Evolutionary conservation across 2,113 vertebrate species (phyloP).

Genomic region (Rallus limicola): DNA sequence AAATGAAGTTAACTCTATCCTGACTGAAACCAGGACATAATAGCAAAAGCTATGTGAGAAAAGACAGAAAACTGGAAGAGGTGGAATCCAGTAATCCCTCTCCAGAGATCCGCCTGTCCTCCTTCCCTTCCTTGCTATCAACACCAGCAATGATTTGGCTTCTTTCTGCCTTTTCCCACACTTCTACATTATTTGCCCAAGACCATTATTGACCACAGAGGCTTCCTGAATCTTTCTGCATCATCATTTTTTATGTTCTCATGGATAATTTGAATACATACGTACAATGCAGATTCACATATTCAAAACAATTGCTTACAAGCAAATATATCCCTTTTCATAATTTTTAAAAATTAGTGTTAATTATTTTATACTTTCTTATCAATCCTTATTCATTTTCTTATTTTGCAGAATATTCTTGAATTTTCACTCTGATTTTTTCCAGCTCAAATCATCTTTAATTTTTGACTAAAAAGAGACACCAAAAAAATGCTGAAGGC

Average conservation of each 20-base stretch:
- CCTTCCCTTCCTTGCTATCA: background rate
- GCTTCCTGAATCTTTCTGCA: slow-evolving; percentile 26
- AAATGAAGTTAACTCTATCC: too few species aligned
- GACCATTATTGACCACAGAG: background rate
- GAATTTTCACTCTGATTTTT: background rate
- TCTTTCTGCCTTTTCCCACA: slow-evolving; percentile 25
- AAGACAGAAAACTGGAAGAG: background rate
- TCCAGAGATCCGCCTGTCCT: background rate
- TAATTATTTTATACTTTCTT: background rate
- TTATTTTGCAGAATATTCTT: background rate
- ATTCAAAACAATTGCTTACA: background rate
- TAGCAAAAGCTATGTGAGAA: background rate
- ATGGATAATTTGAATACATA: background rate
- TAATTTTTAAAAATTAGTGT: background rate
- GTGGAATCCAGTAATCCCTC: background rate
- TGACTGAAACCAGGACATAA: too few species aligned
- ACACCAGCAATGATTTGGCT: background rate
- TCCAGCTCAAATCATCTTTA: background rate
- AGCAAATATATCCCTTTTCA: background rate
- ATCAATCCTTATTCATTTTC: background rate
- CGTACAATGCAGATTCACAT: background rate
- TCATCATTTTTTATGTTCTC: background rate
- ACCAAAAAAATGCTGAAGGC: background rate
- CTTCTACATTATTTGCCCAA: background rate
- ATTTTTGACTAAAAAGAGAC: background rate